Percentiles rank a stretch among this genome's conserved stretches.
Conservation (phyloP, 1,140 invertebrate genomes). For the Hestina assimilis region DNA sequence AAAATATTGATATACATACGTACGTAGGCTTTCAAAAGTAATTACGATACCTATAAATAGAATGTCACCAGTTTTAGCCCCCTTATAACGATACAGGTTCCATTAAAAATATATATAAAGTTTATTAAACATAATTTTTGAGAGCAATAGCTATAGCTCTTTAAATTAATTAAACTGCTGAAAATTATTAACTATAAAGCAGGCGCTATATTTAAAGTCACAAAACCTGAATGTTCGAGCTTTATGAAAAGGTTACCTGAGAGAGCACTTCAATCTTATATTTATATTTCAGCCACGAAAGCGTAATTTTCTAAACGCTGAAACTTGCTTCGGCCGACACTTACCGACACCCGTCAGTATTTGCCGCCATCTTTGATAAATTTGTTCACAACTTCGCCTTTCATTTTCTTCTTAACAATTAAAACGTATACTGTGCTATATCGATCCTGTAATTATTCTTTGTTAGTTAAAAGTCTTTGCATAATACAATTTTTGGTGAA, state of each 20-base stretch:
- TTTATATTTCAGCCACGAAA: slow-evolving; percentile 4
- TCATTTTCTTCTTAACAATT: background rate
- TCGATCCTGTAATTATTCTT: too few relatives aligned
- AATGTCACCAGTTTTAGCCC: too few relatives aligned
- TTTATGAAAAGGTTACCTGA: slow-evolving; percentile 1
- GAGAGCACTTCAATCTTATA: slow-evolving; percentile 8
- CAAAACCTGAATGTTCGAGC: background rate
- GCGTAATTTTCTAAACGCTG: slow-evolving; percentile 5
- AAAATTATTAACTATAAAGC: background rate
- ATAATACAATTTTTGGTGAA: too few relatives aligned
- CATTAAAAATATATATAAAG: too few relatives aligned
- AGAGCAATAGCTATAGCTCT: background rate
- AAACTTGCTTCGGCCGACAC: background rate
- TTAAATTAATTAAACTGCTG: background rate
- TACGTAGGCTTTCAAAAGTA: too few relatives aligned
- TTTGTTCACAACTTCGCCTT: background rate
- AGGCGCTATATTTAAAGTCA: background rate
- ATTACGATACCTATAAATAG: too few relatives aligned
- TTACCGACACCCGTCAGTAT: background rate
- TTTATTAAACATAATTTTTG: background rate
- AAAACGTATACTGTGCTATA: background rate
- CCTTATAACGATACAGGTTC: too few relatives aligned
- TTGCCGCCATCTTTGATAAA: slow-evolving; percentile 5
- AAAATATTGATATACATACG: too few relatives aligned
- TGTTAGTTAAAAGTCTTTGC: too few relatives aligned